phyloP scores from a whole-genome alignment of 2,113 vertebrate genomes.

The Vulpes vulpes region DNA sequence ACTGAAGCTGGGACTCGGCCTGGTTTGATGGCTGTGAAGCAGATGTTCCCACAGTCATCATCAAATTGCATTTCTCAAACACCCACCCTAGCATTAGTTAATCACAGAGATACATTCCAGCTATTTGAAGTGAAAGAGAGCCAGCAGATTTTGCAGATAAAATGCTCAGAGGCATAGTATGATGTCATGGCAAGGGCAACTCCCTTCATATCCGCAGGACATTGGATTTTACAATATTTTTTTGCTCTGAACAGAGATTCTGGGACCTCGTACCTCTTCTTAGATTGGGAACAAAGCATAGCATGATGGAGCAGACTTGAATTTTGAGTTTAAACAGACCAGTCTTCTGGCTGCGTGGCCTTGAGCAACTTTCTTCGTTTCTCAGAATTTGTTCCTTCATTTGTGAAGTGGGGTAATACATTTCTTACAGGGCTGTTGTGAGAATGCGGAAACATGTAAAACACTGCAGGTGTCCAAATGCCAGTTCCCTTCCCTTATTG shows the following conservation, averaged over 20 bases:
- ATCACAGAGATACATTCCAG: slow-evolving; percentile 41
- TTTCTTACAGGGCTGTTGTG: background rate
- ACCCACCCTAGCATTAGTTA: background rate
- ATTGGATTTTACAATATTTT: slow-evolving; percentile 24
- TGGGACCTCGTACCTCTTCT: background rate
- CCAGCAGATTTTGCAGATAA: slow-evolving; percentile 36
- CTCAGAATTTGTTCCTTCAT: slow-evolving; percentile 55
- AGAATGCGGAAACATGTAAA: slow-evolving; percentile 40
- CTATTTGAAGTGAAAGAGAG: slow-evolving; percentile 49
- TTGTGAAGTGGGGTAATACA: background rate
- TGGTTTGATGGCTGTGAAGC: slow-evolving; percentile 54
- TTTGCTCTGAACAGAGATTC: background rate
- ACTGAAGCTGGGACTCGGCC: background rate
- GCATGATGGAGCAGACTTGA: background rate
- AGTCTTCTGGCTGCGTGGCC: background rate
- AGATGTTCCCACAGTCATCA: slow-evolving; percentile 47
- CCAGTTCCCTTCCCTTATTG: background rate
- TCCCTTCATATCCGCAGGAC: background rate
- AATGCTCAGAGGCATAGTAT: background rate
- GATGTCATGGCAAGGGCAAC: background rate
- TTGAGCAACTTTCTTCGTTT: slow-evolving; percentile 44
- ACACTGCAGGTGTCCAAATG: background rate
- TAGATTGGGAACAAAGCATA: slow-evolving; percentile 8
- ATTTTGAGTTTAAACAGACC: background rate
- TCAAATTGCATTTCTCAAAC: slow-evolving; percentile 13